Conservation (phyloP, 2,113 vertebrate species). For the Eulemur rufifrons region DNA sequence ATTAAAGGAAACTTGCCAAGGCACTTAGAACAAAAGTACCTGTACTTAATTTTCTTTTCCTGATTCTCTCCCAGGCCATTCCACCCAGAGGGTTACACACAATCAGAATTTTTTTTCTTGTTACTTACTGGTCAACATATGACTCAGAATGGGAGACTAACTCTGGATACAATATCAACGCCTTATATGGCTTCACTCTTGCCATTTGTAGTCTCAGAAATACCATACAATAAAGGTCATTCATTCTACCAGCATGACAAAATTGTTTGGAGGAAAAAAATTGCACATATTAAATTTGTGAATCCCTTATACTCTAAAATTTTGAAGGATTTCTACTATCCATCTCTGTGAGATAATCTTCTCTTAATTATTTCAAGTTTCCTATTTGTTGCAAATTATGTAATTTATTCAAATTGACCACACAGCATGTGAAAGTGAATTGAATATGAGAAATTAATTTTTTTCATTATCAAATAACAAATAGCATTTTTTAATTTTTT, state of each 20-base stretch:
- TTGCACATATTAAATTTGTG: background rate
- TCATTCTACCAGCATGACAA: slow-evolving; percentile 53
- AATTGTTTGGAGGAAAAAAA: background rate
- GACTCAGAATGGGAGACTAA: slow-evolving; percentile 41
- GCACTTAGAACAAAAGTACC: slow-evolving; percentile 44
- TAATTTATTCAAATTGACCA: background rate
- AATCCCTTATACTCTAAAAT: slow-evolving; percentile 24
- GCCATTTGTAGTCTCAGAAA: slow-evolving; percentile 57
- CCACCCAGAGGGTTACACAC: background rate
- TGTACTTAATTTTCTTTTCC: slow-evolving; percentile 4
- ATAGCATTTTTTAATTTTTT: background rate
- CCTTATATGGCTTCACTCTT: slow-evolving; percentile 40
- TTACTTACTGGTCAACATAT: slow-evolving; percentile 31
- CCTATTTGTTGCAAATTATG: background rate
- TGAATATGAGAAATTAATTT: background rate
- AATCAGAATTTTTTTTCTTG: background rate
- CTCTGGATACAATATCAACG: background rate
- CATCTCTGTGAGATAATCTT: background rate
- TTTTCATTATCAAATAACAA: background rate
- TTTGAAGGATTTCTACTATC: background rate
- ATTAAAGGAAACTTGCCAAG: slow-evolving; percentile 63
- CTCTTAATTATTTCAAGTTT: background rate
- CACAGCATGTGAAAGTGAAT: background rate
- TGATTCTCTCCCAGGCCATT: background rate
- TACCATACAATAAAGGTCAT: slow-evolving; percentile 49